A percentile compares a stretch with the other conserved stretches of the same genome.
phyloP scores from a whole-genome alignment of 1,140 invertebrate species.

The Hermetia illucens region DNA sequence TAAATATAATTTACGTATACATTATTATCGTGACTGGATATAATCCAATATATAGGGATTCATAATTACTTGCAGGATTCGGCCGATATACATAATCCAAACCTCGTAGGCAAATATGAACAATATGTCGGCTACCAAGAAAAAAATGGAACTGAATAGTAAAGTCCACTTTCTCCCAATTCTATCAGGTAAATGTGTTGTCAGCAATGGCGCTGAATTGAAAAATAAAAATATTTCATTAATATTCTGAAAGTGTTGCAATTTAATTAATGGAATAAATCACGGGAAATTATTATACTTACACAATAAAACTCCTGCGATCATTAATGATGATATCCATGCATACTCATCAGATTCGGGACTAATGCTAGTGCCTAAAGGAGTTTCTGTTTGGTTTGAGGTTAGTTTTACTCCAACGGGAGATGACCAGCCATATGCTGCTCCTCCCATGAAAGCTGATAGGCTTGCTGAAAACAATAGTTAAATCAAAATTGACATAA shows the following conservation, averaged over 20 bases:
- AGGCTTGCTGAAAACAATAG: conserved; percentile 56
- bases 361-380: conserved; percentile 29
- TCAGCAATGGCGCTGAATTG: conserved; percentile 34
- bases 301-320: conserved; percentile 58
- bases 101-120: conserved; percentile 36
- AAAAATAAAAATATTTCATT: background rate
- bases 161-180: conserved; percentile 55
- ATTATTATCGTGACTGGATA: too few relatives aligned
- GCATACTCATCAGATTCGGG: conserved; percentile 38
- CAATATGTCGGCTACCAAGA: conserved; percentile 49
- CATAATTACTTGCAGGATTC: conserved; percentile 33
- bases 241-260: background rate
- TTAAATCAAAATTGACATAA: too few relatives aligned
- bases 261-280: too few relatives aligned
- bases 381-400: conserved; percentile 15
- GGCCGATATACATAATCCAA: conserved; percentile 36
- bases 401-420: conserved; percentile 41
- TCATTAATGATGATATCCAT: conserved; percentile 64
- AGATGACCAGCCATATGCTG: conserved; percentile 53
- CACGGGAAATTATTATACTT: conserved; percentile 19
- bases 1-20: conserved; percentile 9
- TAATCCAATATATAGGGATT: too few relatives aligned
- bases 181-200: conserved; percentile 43
- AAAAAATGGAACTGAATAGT: conserved; percentile 41
- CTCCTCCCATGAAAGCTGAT: conserved; percentile 40